Base-by-base conservation (phyloP, 1,140 invertebrate genomes). In the Artemia franciscana region DNA sequence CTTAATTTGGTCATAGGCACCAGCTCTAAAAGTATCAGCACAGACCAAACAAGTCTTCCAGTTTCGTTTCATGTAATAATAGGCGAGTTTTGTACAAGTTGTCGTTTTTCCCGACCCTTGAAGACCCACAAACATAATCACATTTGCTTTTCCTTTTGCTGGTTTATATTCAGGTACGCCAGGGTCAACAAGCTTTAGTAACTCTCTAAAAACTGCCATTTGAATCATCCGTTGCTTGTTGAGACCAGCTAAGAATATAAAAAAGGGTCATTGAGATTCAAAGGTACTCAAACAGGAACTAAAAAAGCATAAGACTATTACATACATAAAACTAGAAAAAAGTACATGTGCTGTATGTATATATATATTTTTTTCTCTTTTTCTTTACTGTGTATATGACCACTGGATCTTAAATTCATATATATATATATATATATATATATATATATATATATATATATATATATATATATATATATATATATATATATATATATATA, bases 101-200 rank as follows among this genome's bases (percentile, higher is more conserved):
- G 96, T 99, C 2, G 96, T 99, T 81, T 99, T 99, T 69, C 96
- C 96, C 65, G 92, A 94, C 66, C 96, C 96, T 78, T 91, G 95
- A 1, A 99, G 79, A 72, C 96, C 96, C 62, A 99, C 96, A 81
- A 99, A 99, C 96, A 99, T 99, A 66, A 99, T 92, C 12, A 99
- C 77, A 78, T 98, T 99, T 58, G 88, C 82, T 70, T 85, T 84
- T 51, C 91, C 93, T 80, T 98, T 99, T 0, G 86, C 77, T 65
- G 96, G 96, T 68, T 91, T 86, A 77, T 90, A 97, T 5, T 93
- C 87, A 75, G 97, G 96, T 1, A 98, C 93, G 62, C 91, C 91
- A 63, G 96, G 94, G 79, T 99, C 96, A 61, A 99, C 92, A 21
- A 99, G 75, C 88, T 98, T 98, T 5, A 98, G 88, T 56, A 99